phyloP scores from a whole-genome alignment of 2,113 vertebrate species.

The Ardeotis arabs region DNA sequence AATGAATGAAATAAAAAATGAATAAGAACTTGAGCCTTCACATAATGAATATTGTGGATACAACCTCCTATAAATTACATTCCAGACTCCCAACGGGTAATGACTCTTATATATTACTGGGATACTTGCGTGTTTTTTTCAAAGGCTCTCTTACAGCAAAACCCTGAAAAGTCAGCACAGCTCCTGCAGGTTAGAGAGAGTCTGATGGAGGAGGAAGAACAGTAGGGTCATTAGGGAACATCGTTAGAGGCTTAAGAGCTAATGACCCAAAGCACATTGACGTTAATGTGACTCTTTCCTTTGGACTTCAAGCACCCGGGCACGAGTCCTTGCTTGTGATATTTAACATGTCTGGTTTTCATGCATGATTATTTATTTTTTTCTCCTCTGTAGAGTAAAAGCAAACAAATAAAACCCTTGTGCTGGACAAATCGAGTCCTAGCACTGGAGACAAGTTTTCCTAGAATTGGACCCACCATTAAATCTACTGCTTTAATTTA shows the following conservation, averaged over 20 bases:
- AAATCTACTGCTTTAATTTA: background rate
- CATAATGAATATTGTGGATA: background rate
- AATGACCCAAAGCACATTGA: slow-evolving; percentile 63
- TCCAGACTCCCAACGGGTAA: background rate
- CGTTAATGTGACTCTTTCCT: slow-evolving; percentile 44
- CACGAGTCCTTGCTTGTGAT: background rate
- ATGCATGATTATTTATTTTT: background rate
- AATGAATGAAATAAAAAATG: slow-evolving; percentile 50
- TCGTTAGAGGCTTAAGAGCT: slow-evolving; percentile 58
- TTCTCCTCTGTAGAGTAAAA: background rate
- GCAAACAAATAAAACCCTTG: background rate
- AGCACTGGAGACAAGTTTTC: background rate
- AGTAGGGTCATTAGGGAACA: slow-evolving; percentile 38
- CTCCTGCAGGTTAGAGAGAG: slow-evolving; percentile 20
- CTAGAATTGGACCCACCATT: background rate
- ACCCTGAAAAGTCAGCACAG: slow-evolving; percentile 11
- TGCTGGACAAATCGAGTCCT: background rate
- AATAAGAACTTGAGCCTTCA: slow-evolving; percentile 10
- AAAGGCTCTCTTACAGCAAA: background rate
- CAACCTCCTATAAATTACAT: slow-evolving; percentile 38
- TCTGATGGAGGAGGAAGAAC: slow-evolving; percentile 44
- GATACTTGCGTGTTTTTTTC: background rate
- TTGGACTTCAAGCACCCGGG: slow-evolving; percentile 5
- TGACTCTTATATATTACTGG: slow-evolving; percentile 8
- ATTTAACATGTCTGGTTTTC: background rate